These are phyloP conservation scores for Atherinomorus stipes DNA, from an alignment of 2,113 vertebrate species.

Conservation along the genomic window DNA sequence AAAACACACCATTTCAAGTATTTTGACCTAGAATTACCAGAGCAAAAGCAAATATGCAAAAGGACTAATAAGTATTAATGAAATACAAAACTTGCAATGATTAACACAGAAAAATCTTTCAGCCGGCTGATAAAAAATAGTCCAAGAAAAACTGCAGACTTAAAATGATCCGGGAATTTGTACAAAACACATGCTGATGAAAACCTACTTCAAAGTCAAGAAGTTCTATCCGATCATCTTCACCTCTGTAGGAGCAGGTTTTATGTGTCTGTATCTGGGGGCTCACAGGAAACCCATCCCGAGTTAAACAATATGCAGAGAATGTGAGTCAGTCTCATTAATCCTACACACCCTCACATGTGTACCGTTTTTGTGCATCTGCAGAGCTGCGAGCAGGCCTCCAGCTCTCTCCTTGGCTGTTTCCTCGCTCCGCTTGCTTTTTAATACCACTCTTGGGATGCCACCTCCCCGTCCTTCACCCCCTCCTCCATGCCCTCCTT, in stretches of 20 bases:
- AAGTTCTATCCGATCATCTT: background rate
- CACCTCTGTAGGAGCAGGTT: background rate
- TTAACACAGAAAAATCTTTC: background rate
- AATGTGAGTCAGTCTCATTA: constrained; percentile 15
- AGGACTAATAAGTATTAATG: no score
- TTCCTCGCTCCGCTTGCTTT: constrained; percentile 47
- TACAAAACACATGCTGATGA: background rate
- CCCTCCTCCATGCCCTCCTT: constrained; percentile 12
- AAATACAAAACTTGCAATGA: background rate
- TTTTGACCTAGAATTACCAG: no score
- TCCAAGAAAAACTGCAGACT: no score
- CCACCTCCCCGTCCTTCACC: constrained; percentile 12
- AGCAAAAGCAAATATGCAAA: no score
- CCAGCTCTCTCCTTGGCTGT: constrained; percentile 41
- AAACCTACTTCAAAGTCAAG: background rate
- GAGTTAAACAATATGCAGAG: background rate
- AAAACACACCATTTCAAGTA: no score
- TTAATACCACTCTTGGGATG: constrained; percentile 67
- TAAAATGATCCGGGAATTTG: background rate
- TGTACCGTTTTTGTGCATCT: constrained; percentile 3
- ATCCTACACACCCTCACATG: constrained; percentile 13
- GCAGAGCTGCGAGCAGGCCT: constrained; percentile 36
- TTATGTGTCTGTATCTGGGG: background rate
- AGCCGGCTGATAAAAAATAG: no score
- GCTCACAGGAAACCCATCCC: background rate